phyloP scores from a whole-genome alignment of 2,113 vertebrate genomes.

The Numida meleagris region DNA sequence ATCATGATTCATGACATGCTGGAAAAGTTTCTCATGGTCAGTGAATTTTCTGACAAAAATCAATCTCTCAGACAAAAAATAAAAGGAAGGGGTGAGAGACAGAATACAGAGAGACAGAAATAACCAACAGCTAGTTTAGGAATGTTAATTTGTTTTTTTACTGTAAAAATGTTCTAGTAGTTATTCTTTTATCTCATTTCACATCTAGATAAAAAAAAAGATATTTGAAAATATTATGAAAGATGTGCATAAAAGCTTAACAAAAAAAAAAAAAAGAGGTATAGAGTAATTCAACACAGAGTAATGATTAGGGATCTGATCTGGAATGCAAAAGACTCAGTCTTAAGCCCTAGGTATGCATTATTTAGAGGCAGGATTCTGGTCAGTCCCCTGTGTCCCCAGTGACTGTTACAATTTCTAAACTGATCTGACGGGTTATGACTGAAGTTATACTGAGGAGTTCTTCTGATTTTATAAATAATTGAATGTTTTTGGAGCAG shows the following conservation, averaged over 20 bases:
- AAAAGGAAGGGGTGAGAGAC: background rate
- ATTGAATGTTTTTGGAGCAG: background rate
- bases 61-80: background rate
- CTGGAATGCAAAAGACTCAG: background rate
- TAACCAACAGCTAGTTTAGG: background rate
- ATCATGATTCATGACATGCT: background rate
- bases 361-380: background rate
- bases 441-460: background rate
- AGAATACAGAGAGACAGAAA: background rate
- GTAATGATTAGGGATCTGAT: background rate
- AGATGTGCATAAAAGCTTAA: background rate
- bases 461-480: slow-evolving; percentile 26
- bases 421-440: background rate
- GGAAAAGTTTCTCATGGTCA: background rate
- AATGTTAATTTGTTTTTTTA: background rate
- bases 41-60: background rate
- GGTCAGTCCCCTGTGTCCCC: background rate
- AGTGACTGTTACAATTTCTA: background rate
- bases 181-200: background rate
- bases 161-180: background rate
- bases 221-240: background rate
- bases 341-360: background rate
- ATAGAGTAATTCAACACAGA: background rate
- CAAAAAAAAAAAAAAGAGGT: background rate
- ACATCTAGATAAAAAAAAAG: background rate